A percentile compares a stretch with the other conserved stretches of the same genome.
Conservation (phyloP, 2,113 vertebrate species). For the Pseudorectes ferrugineus region DNA sequence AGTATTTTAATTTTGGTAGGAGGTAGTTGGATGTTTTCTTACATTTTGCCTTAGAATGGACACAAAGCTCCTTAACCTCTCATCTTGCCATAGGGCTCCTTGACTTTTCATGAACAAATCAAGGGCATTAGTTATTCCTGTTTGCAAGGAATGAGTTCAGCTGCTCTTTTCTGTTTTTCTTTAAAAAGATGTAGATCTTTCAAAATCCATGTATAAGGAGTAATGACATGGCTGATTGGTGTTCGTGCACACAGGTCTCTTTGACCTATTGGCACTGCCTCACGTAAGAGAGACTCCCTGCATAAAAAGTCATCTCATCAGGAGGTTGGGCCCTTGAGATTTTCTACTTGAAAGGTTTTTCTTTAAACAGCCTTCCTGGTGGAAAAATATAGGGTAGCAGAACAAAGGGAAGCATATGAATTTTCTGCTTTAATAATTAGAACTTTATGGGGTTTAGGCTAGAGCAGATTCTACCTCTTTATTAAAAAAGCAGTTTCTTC, state of each 20-base stretch:
- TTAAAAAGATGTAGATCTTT: not conserved
- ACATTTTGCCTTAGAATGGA: not conserved
- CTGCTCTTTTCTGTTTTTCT: not conserved
- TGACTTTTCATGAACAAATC: not conserved
- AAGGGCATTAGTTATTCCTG: not conserved
- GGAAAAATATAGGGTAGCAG: not conserved
- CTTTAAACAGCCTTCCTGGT: not conserved
- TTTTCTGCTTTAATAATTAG: not conserved
- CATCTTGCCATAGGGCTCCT: not conserved
- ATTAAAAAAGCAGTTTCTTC: not conserved
- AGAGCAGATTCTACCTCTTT: not conserved
- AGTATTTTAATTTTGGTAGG: not conserved
- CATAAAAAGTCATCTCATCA: not conserved
- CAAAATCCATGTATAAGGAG: not conserved
- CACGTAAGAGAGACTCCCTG: not conserved
- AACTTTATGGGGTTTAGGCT: not conserved
- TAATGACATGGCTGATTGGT: not conserved
- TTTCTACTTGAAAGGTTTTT: not conserved
- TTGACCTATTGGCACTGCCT: constrained; percentile 31
- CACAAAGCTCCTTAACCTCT: not conserved
- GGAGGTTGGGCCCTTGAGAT: not conserved
- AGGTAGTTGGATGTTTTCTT: not conserved
- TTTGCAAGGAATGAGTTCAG: not conserved
- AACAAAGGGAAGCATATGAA: not conserved
- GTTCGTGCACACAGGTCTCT: not conserved